These are phyloP conservation scores for Nephrotoma flavescens DNA, from an alignment of 2,888 invertebrate species.

Conservation along the genomic window DNA sequence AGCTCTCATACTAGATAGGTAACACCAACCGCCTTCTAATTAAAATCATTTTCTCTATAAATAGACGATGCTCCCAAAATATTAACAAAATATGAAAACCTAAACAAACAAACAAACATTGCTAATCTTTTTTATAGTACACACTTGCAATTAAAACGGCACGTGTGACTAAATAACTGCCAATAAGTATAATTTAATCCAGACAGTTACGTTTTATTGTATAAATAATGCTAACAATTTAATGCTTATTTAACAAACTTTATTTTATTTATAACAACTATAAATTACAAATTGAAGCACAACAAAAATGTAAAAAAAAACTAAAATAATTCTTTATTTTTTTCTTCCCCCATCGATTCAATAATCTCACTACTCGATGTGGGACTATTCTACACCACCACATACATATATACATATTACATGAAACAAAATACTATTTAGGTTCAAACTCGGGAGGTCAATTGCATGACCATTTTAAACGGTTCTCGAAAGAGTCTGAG, in stretches of 20 bases:
- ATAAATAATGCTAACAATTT: background rate
- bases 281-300: background rate
- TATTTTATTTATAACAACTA: background rate
- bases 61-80: too few relatives aligned
- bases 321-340: background rate
- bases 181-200: background rate
- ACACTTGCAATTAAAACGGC: background rate
- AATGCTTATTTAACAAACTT: background rate
- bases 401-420: background rate
- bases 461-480: conserved; percentile 1
- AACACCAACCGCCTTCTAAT: too few relatives aligned
- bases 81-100: background rate
- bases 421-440: background rate
- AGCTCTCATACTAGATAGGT: too few relatives aligned
- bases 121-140: background rate
- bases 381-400: background rate
- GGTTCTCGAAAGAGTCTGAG: conserved; percentile 10
- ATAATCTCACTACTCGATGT: background rate
- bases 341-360: background rate
- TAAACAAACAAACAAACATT: background rate
- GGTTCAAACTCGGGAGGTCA: conserved; percentile 4
- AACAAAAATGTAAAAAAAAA: background rate
- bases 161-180: background rate
- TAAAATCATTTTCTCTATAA: too few relatives aligned
- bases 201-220: background rate